Base-by-base conservation (phyloP, 2,113 vertebrate species). In the Mystacornis crossleyi region DNA sequence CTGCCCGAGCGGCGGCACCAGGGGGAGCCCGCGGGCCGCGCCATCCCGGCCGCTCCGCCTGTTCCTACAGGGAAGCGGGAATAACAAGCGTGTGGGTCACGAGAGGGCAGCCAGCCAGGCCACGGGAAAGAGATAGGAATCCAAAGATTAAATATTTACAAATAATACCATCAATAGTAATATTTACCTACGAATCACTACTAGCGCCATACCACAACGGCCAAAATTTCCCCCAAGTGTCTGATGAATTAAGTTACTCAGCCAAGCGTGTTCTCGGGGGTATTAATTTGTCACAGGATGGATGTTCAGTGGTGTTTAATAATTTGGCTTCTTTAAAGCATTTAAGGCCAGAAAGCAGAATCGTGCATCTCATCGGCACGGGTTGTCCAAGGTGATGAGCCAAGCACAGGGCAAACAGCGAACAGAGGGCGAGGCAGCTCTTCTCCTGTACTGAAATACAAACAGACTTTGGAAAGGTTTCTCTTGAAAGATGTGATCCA, bases 401-500 rank as follows among this genome's bases (percentile, higher is more conserved):
- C 18, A 0, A 5, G n/a, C 9, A 3, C 1, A 0, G 0, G 0
- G 10, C 2, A 11, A 8, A n/a, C n/a, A n/a, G 31, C 1, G 9
- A 53, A 2, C 20, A 29, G 31, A 0, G 4, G 60, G 51, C 55
- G 12, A 43, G n/a, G 36, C 67, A 50, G 45, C 13, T 50, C 55
- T 6, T 6, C 34, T 70, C 45, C 36, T 18, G 4, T 1, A 1
- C 18, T 2, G 31, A 40, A 62, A 54, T 26, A 29, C 14, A 19
- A 38, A n/a, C 0, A 4, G 54, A 23, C 18, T 62, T 33, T 12
- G 55, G 75, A 47, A 66, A 19, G 20, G 5, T 45, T 74, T 43
- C 36, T 10, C 9, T 14, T 36, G 51, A 42, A 81, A 86, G 51
- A 53, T 10, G 33, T 10, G 24, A 45, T 14, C 51, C 13, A 2